phyloP scores from a whole-genome alignment of 2,888 invertebrate species.

The Drosophila mimica region DNA sequence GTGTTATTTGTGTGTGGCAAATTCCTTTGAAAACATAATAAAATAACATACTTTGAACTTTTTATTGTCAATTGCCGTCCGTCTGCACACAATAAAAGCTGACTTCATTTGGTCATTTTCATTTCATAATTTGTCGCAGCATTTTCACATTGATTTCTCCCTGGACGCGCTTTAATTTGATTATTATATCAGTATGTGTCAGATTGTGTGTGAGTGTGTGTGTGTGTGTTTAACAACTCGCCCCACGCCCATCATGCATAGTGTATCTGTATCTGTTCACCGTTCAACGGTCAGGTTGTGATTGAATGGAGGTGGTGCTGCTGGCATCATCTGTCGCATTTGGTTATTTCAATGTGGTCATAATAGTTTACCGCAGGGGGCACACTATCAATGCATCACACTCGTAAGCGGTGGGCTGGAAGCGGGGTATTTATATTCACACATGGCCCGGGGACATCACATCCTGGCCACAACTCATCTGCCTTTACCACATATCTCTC shows the following conservation, averaged over 20 bases:
- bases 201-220: not conserved
- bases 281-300: conserved; percentile 16
- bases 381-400: conserved; percentile 45
- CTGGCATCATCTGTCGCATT: conserved; percentile 49
- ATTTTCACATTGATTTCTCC: conserved; percentile 33
- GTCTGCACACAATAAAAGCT: conserved; percentile 68
- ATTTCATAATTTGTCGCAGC: conserved; percentile 72
- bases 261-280: not conserved
- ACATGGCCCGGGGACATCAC: conserved; percentile 12
- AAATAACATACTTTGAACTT: conserved; percentile 76
- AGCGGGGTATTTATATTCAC: conserved; percentile 31
- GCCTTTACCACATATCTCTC: not conserved
- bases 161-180: conserved; percentile 52
- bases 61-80: conserved; percentile 73
- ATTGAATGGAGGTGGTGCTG: conserved; percentile 21
- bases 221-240: conserved; percentile 9
- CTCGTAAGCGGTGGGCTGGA: not conserved
- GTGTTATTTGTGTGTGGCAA: conserved; percentile 45
- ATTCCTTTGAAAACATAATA: conserved; percentile 69
- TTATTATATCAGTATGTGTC: conserved; percentile 35
- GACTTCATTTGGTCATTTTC: conserved; percentile 74
- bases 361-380: conserved; percentile 63
- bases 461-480: conserved; percentile 9
- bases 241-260: conserved; percentile 2
- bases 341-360: conserved; percentile 73